phyloP scores from a whole-genome alignment of 1,140 invertebrate genomes.

The Eubasilissa regina region DNA sequence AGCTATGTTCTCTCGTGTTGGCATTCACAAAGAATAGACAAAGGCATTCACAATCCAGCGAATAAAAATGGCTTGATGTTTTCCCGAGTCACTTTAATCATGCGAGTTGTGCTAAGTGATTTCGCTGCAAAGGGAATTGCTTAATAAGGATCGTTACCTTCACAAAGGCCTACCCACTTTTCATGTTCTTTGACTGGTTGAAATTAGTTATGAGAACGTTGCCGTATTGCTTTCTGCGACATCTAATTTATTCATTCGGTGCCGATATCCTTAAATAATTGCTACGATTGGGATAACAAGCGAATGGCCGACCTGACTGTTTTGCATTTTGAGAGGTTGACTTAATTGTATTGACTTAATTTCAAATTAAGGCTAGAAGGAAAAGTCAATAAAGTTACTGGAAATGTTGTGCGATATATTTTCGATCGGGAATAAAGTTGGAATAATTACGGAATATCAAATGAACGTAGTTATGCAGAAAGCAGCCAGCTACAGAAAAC shows the following conservation, averaged over 20 bases:
- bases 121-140: constrained; percentile 27
- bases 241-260: constrained; percentile 32
- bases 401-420: constrained; percentile 24
- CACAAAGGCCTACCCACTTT: constrained; percentile 29
- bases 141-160: constrained; percentile 1
- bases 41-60: not conserved
- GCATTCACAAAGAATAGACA: not conserved
- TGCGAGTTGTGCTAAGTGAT: not conserved
- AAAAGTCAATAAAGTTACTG: constrained; percentile 31
- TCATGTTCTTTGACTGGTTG: constrained; percentile 20
- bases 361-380: not conserved
- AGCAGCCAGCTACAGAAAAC: too few relatives aligned
- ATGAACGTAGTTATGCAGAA: too few relatives aligned
- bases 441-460: too few relatives aligned
- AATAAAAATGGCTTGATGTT: constrained; percentile 17
- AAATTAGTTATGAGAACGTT: constrained; percentile 7
- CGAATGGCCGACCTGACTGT: too few relatives aligned
- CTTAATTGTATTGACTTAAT: constrained; percentile 42
- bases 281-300: not conserved
- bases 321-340: constrained; percentile 17
- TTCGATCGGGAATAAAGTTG: not conserved
- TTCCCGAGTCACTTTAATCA: constrained; percentile 7
- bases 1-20: not conserved
- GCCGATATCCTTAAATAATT: constrained; percentile 24
- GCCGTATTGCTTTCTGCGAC: constrained; percentile 24